Evolutionary conservation across 2,797 vertebrate species (phyloP).

Genomic region (Sebastes flavidus): DNA sequence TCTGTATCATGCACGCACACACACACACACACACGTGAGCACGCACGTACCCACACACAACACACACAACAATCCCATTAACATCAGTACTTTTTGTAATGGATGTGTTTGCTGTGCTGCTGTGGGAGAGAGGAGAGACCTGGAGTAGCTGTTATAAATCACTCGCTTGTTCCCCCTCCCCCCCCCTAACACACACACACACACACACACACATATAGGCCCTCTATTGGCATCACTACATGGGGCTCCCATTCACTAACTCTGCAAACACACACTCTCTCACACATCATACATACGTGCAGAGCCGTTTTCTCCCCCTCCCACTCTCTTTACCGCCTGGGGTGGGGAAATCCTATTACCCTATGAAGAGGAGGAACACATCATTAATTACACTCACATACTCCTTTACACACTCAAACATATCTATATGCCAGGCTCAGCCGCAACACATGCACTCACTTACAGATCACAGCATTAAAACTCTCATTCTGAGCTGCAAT

Average conservation of each 20-base stretch:
- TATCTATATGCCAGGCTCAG: conserved; percentile 59
- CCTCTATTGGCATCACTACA: conserved; percentile 67
- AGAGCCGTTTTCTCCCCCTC: conserved; percentile 38
- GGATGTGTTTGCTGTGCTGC: conserved; percentile 84
- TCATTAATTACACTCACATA: conserved; percentile 92
- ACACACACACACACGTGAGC: conserved; percentile 1
- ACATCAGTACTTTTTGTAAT: conserved; percentile 83
- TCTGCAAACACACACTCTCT: conserved; percentile 48
- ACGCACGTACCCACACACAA: conserved; percentile 31
- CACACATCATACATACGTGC: conserved; percentile 38
- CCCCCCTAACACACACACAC: conserved; percentile 26
- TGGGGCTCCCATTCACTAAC: conserved; percentile 66
- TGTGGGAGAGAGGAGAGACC: conserved; percentile 80
- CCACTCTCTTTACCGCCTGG: conserved; percentile 71
- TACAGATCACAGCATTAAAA: conserved; percentile 18
- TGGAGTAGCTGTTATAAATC: conserved; percentile 91
- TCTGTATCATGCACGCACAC: conserved; percentile 3
- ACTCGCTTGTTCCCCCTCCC: conserved; percentile 79
- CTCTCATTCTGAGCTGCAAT: conserved; percentile 30
- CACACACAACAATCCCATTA: conserved; percentile 76
- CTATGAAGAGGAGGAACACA: conserved; percentile 82
- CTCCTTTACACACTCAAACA: conserved; percentile 72
- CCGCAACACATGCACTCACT: conserved; percentile 34
- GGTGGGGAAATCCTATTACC: conserved; percentile 95
- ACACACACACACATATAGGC: conserved; percentile 10